Evolutionary conservation across 2,797 vertebrate species (phyloP), one percentile per base, ranked within the genome.

Genomic region (Acanthurus lineatus): DNA sequence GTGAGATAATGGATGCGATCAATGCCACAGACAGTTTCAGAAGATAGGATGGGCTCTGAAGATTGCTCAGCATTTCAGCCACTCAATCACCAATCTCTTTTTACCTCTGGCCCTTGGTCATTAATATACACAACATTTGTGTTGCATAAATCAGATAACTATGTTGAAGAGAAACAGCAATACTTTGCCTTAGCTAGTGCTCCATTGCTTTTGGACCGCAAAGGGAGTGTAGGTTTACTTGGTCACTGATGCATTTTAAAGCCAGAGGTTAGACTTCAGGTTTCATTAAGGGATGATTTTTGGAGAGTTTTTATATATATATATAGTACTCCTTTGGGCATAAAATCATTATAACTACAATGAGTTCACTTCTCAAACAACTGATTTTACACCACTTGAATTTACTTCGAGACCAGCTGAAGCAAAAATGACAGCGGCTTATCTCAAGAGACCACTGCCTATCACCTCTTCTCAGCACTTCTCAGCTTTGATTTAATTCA

Each of bases 401-500:
- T 82, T 81, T 81, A 67, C 54, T 83, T 71, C 59, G 45, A 64
- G 71, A 69, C 52, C 48, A 0, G 64, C 35, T 69, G 52, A 66
- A 59, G 47, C 80, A 51, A 76, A 86, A 76, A 73, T 71, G 59
- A 71, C 72, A 68, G 28, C 0, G 16, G 48, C 76, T 86, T 81
- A 79, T 88, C 81, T 88, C 80, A 35, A 72, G 84, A 81, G 87
- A 80, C 72, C 59, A 16, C 49, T 68, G 74, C 84, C 87, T 81
- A 82, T 88, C 86, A 77, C 81, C 77, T 72, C 69, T 44, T 73
- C 81, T 85, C 77, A 81, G 67, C 78, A 73, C 81, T 87, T 77
- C 79, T 83, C 81, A 83, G 85, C 88, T 88, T 88, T 92, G 87
- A 91, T 93, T 88, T 86, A 85, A 91, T 91, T 91, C 90, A 81